Evolutionary conservation across 2,113 vertebrate species (phyloP).

Genomic region (Crypturellus undulatus): DNA sequence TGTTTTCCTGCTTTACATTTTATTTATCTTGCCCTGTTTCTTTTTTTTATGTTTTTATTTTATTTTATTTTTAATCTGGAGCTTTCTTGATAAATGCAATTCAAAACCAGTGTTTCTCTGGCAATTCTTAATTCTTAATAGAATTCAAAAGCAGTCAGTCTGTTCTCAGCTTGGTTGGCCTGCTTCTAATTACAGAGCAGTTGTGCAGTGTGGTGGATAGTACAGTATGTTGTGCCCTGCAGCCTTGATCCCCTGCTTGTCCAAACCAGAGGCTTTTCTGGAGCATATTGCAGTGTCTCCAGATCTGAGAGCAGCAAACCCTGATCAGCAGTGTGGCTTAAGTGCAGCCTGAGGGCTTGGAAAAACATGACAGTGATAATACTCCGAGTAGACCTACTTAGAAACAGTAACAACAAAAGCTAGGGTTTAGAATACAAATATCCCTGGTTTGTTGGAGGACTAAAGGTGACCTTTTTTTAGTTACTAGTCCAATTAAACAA

Average conservation of each 20-base stretch:
- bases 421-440: neutral
- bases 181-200: conserved; percentile 53
- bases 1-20: neutral
- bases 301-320: conserved; percentile 6
- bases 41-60: neutral
- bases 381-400: neutral
- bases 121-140: neutral
- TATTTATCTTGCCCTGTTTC: neutral
- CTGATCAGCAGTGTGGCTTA: neutral
- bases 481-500: neutral
- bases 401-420: neutral
- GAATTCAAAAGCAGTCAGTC: neutral
- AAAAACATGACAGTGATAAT: neutral
- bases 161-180: neutral
- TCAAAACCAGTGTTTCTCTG: neutral
- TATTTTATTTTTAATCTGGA: neutral
- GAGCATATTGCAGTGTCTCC: neutral
- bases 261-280: neutral
- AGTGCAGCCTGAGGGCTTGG: conserved; percentile 10
- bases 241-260: neutral
- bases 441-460: neutral
- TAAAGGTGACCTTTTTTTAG: neutral
- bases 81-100: neutral
- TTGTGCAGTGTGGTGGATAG: neutral
- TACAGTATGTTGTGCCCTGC: conserved; percentile 31